phyloP scores from a whole-genome alignment of 1,140 invertebrate genomes.

The Aradophagus sp. region DNA sequence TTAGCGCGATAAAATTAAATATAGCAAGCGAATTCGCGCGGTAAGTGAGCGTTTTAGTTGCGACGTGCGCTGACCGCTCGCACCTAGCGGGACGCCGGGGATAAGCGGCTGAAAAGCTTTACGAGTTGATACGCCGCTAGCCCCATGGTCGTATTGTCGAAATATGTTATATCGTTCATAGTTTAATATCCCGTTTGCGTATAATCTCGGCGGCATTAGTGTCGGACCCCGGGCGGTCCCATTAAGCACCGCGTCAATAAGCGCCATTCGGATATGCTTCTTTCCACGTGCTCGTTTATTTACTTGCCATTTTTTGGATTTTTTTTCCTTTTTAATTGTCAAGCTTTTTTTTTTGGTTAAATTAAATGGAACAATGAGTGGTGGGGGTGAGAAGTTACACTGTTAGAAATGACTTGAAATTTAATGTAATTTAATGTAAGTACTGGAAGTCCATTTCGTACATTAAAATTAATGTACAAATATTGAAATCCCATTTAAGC shows the following conservation, averaged over 20 bases:
- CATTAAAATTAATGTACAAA: too few relatives aligned
- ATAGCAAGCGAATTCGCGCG: constrained; percentile 24
- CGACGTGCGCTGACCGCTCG: constrained; percentile 36
- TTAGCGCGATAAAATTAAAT: constrained; percentile 44
- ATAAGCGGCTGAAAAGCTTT: constrained; percentile 65
- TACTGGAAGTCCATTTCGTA: too few relatives aligned
- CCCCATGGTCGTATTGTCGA: constrained; percentile 69
- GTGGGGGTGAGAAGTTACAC: too few relatives aligned
- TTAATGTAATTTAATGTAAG: too few relatives aligned
- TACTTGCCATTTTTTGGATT: too few relatives aligned
- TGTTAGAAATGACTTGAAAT: too few relatives aligned
- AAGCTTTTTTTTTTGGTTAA: constrained; percentile 26
- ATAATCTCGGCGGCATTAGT: constrained; percentile 70
- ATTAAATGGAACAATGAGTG: constrained; percentile 4
- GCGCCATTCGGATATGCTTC: constrained; percentile 55
- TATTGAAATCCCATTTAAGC: too few relatives aligned
- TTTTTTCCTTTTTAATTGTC: constrained; percentile 46
- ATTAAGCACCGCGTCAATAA: constrained; percentile 62
- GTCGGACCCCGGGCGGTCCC: constrained; percentile 65
- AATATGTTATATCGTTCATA: constrained; percentile 66
- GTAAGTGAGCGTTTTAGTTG: constrained; percentile 37
- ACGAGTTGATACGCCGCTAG: constrained; percentile 68
- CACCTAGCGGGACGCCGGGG: constrained; percentile 45
- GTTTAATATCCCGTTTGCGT: constrained; percentile 73
- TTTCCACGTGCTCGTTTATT: constrained; percentile 58